These are phyloP conservation scores for Dinomys branickii DNA, from an alignment of 2,113 vertebrate genomes.

Conservation along the genomic window DNA sequence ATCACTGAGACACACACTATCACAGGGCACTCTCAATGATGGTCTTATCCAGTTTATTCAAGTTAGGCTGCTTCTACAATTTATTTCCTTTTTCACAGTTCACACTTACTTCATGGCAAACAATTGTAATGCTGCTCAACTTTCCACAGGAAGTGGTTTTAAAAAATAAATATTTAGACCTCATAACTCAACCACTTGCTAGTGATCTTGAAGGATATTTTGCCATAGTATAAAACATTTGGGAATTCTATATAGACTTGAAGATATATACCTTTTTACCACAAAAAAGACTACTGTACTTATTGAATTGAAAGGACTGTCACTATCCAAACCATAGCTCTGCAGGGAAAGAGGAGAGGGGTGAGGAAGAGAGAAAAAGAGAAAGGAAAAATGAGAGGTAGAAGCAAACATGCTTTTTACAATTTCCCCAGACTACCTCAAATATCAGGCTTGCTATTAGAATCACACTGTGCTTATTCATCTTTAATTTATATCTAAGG, in stretches of 20 bases:
- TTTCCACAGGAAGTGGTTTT: not conserved
- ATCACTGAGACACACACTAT: too few relatives aligned
- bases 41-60: not conserved
- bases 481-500: not conserved
- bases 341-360: not conserved
- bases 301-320: conserved; percentile 5
- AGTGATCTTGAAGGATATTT: not conserved
- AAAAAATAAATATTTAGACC: not conserved
- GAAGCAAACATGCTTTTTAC: not conserved
- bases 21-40: not conserved
- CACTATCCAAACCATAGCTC: not conserved
- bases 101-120: not conserved
- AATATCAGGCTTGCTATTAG: conserved; percentile 18
- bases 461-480: not conserved
- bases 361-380: not conserved
- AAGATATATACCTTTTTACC: not conserved
- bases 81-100: not conserved
- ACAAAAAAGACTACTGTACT: not conserved
- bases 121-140: not conserved
- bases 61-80: not conserved
- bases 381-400: not conserved
- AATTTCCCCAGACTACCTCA: not conserved
- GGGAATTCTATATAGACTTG: not conserved
- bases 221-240: conserved; percentile 30
- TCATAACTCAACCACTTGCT: not conserved